phyloP scores from a whole-genome alignment of 2,113 vertebrate genomes.

The Tachysurus vachellii region DNA sequence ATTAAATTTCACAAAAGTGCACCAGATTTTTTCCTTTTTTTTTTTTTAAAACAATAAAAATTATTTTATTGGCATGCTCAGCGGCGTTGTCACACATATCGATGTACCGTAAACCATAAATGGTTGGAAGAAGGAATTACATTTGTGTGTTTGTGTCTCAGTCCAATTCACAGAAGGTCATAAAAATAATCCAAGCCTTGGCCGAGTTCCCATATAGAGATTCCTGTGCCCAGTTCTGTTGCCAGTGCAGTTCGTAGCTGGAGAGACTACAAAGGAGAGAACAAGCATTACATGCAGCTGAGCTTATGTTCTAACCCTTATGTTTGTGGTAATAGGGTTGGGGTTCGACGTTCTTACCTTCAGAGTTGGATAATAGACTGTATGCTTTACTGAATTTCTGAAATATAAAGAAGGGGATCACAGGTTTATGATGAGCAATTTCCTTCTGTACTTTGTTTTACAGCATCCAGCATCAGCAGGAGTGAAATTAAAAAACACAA shows the following conservation, averaged over 20 bases:
- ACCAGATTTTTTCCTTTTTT: background rate
- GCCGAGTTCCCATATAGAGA: constrained; percentile 97
- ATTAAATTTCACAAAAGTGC: background rate
- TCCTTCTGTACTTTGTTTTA: background rate
- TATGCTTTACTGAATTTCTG: constrained; percentile 83
- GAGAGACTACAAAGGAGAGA: constrained; percentile 76
- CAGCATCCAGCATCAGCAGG: background rate
- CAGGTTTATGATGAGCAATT: background rate
- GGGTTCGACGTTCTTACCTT: constrained; percentile 73
- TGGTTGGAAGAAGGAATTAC: background rate
- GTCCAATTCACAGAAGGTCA: constrained; percentile 82
- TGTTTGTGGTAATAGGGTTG: background rate
- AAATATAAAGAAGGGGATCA: constrained; percentile 45
- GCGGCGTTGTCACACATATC: constrained; percentile 18
- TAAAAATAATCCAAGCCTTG: constrained; percentile 99
- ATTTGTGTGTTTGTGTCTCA: background rate
- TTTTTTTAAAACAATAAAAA: constrained; percentile 36
- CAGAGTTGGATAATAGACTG: constrained; percentile 89
- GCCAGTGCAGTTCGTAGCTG: constrained; percentile 85
- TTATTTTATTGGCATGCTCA: constrained; percentile 50
- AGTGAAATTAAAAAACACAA: background rate
- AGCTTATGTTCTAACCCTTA: background rate
- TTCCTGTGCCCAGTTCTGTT: constrained; percentile 86
- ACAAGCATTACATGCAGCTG: background rate
- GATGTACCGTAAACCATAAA: constrained; percentile 19